Conservation (phyloP, 2,113 vertebrate species). For the Myxocyprinus asiaticus region DNA sequence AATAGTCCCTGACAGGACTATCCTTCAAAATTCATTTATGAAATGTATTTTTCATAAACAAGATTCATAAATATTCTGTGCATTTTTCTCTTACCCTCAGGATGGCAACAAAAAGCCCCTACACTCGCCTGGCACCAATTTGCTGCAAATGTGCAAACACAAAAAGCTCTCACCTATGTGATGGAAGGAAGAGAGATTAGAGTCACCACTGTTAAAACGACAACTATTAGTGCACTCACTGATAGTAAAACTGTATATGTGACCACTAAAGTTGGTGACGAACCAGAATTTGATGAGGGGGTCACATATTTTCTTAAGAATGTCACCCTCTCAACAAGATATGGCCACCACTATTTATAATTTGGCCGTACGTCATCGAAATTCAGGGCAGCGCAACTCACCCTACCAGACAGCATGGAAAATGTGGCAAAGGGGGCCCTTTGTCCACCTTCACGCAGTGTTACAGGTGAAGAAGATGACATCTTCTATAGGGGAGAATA, state of each 20-base stretch:
- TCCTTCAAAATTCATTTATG: no score
- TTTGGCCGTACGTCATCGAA: not conserved
- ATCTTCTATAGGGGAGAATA: not conserved
- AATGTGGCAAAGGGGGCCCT: not conserved
- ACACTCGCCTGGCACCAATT: not conserved
- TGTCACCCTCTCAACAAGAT: not conserved
- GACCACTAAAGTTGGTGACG: no score
- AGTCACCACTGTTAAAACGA: no score
- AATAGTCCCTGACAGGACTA: no score
- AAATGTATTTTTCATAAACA: no score
- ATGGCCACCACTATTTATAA: not conserved
- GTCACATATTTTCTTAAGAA: not conserved
- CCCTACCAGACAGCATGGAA: not conserved
- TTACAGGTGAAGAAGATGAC: not conserved
- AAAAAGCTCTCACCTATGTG: not conserved
- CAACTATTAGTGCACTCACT: no score
- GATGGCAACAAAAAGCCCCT: not conserved
- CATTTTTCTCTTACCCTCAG: not conserved
- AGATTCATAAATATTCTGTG: not conserved
- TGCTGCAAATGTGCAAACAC: not conserved
- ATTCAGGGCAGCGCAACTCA: not conserved
- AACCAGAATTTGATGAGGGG: no score
- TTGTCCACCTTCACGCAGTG: not conserved
- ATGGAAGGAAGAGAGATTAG: not conserved
- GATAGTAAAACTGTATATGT: no score